These are phyloP conservation scores for Rhabdornis inornatus DNA, from an alignment of 2,113 vertebrate species.

Conservation along the genomic window DNA sequence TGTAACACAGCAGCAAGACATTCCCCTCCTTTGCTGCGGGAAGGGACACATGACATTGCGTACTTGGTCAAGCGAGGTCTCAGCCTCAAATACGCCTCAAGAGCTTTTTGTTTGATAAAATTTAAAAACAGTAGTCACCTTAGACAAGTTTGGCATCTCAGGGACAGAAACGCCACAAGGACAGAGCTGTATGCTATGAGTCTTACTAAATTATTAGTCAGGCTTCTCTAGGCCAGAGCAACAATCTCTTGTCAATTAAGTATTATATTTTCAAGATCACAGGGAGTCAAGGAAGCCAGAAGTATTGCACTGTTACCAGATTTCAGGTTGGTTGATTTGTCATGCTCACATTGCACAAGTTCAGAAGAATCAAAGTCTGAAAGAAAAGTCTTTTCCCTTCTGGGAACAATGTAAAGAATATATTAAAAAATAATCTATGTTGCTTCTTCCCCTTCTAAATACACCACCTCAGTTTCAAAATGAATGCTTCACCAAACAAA, in stretches of 20 bases:
- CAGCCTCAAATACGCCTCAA: neutral
- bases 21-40: neutral
- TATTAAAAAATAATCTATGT: neutral
- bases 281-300: neutral
- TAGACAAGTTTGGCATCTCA: neutral
- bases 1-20: neutral
- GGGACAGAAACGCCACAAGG: neutral
- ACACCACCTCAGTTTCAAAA: neutral
- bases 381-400: neutral
- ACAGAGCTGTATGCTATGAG: neutral
- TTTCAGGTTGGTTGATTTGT: neutral
- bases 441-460: neutral
- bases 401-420: neutral
- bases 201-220: neutral
- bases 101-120: neutral
- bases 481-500: neutral
- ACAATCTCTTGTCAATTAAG: neutral
- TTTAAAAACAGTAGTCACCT: neutral
- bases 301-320: neutral
- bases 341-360: neutral
- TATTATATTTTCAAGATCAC: neutral
- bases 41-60: neutral
- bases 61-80: neutral
- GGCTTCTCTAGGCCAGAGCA: neutral
- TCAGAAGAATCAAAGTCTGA: neutral